Conservation (phyloP, 2,113 vertebrate genomes). For the Chionodraco myersi region DNA sequence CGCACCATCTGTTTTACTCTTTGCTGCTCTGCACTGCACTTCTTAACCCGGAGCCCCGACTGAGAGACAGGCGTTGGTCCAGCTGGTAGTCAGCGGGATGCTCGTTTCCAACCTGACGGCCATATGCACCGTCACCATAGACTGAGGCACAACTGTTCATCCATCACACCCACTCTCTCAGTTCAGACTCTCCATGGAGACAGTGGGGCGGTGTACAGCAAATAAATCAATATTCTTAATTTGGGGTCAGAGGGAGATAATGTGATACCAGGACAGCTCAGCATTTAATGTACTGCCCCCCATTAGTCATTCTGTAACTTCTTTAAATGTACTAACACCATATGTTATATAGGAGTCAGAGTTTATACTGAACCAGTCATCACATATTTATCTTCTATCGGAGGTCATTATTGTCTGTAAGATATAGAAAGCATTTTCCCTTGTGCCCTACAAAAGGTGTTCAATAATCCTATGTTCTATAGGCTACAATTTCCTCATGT, state of each 20-base stretch:
- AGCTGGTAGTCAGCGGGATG: slow-evolving; percentile 73
- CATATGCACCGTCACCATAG: slow-evolving; percentile 38
- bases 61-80: slow-evolving; percentile 64
- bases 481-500: too few species aligned
- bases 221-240: slow-evolving; percentile 56
- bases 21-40: slow-evolving; percentile 42
- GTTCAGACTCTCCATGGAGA: slow-evolving; percentile 20
- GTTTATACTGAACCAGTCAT: not conserved
- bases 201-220: not conserved
- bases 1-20: slow-evolving; percentile 74
- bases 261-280: slow-evolving; percentile 1
- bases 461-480: too few species aligned
- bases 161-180: slow-evolving; percentile 31
- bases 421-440: too few species aligned
- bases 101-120: slow-evolving; percentile 47
- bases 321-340: not conserved
- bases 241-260: slow-evolving; percentile 16
- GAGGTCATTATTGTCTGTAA: not conserved
- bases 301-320: not conserved
- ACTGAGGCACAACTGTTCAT: slow-evolving; percentile 43
- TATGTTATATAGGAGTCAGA: not conserved
- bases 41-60: slow-evolving; percentile 40
- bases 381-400: not conserved
- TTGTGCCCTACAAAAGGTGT: too few species aligned
- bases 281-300: not conserved